phyloP scores from a whole-genome alignment of 2,888 invertebrate species.

The Biston stratarius region DNA sequence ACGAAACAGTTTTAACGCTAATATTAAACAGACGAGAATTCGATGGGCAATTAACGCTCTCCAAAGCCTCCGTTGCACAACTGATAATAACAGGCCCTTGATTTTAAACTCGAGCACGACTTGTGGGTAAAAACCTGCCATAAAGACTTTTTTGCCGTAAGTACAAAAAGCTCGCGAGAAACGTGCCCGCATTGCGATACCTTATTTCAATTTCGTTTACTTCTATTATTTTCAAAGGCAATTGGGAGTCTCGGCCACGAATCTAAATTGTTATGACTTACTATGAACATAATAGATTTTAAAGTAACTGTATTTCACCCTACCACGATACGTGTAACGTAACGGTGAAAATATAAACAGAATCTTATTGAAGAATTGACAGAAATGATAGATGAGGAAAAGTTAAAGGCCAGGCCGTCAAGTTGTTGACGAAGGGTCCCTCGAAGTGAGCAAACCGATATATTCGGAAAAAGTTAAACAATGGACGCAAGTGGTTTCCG shows the following conservation, averaged over 20 bases:
- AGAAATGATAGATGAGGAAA: constrained; percentile 29
- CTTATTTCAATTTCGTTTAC: constrained; percentile 45
- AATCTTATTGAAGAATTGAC: constrained; percentile 18
- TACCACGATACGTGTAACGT: constrained; percentile 15
- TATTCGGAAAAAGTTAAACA: constrained; percentile 33
- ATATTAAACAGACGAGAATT: constrained; percentile 68
- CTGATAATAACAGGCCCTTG: constrained; percentile 57
- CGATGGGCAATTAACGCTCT: constrained; percentile 68
- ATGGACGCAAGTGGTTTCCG: constrained; percentile 31
- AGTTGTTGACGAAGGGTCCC: constrained; percentile 30
- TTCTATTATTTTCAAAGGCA: constrained; percentile 48
- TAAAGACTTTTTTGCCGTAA: constrained; percentile 41
- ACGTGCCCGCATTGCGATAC: constrained; percentile 52
- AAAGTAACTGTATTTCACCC: constrained; percentile 33
- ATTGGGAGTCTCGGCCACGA: constrained; percentile 35
- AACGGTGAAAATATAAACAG: constrained; percentile 25
- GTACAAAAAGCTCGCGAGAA: constrained; percentile 48
- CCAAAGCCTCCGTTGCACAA: constrained; percentile 59
- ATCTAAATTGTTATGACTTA: constrained; percentile 33
- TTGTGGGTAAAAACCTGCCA: constrained; percentile 47
- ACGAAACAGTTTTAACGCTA: constrained; percentile 36
- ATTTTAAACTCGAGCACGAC: constrained; percentile 44
- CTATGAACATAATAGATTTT: constrained; percentile 23
- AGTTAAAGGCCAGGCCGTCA: constrained; percentile 28
- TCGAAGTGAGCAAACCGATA: constrained; percentile 20